phyloP scores from a whole-genome alignment of 2,113 vertebrate species.

The Macrotus californicus region DNA sequence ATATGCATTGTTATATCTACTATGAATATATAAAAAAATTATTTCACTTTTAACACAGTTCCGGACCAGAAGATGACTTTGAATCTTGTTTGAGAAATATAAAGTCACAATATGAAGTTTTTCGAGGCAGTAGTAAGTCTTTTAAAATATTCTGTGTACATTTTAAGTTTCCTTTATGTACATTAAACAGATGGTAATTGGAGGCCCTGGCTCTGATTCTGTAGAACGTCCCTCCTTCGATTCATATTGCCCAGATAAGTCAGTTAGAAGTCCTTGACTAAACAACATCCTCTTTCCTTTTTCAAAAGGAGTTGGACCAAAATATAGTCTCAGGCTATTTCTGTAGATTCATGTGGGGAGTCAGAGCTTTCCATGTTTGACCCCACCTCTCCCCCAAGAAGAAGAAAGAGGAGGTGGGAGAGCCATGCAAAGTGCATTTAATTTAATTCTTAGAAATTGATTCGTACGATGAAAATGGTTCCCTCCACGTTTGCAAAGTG shows the following conservation, averaged over 20 bases:
- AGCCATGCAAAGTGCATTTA: neutral
- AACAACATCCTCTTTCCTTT: neutral
- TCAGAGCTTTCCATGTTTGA: neutral
- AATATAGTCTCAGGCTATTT: neutral
- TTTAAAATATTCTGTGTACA: neutral
- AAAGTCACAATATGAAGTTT: conserved; percentile 92
- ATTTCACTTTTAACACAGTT: conserved; percentile 77
- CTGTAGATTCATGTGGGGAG: neutral
- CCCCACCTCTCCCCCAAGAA: too few species aligned
- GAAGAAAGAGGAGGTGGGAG: neutral
- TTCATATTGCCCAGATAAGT: neutral
- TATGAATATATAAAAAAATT: neutral
- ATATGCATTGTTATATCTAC: neutral
- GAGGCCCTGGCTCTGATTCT: neutral
- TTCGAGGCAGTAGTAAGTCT: conserved; percentile 92
- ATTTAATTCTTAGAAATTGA: neutral
- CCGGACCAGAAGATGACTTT: conserved; percentile 85
- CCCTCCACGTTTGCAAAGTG: neutral
- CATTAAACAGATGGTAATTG: neutral
- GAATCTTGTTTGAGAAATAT: conserved; percentile 88
- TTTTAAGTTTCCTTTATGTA: neutral
- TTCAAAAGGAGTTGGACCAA: neutral
- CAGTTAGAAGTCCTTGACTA: neutral
- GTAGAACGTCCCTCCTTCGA: neutral
- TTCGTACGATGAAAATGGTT: neutral